Conservation (phyloP, 1,140 invertebrate species). For the Bombus picipes region DNA sequence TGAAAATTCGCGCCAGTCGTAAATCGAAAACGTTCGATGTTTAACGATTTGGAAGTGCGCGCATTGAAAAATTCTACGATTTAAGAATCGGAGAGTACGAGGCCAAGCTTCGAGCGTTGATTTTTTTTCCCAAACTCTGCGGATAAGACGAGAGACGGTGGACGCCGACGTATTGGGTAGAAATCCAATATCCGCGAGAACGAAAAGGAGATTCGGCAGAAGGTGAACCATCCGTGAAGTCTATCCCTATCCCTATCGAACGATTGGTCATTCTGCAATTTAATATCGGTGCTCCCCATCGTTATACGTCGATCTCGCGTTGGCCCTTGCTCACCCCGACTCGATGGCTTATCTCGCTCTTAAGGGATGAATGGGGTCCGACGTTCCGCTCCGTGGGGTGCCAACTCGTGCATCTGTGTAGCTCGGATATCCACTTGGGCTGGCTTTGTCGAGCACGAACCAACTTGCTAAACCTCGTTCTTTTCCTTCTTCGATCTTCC, state of each 20-base stretch:
- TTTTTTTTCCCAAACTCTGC: no score
- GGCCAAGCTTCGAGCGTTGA: no score
- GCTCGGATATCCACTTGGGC: background rate
- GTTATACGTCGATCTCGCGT: slow-evolving; percentile 68
- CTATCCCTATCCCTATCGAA: slow-evolving; percentile 63
- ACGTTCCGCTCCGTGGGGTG: slow-evolving; percentile 21
- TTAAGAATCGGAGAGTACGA: no score
- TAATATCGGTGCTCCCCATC: slow-evolving; percentile 73
- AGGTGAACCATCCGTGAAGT: slow-evolving; percentile 43
- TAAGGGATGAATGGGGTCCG: slow-evolving; percentile 12
- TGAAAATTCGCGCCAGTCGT: no score
- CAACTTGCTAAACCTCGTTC: background rate
- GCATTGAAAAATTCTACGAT: no score
- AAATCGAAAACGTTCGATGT: no score
- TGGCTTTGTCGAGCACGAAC: no score
- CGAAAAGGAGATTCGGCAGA: background rate
- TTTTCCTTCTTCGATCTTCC: background rate
- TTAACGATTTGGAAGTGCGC: no score
- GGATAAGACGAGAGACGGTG: no score
- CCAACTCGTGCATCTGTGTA: slow-evolving; percentile 23
- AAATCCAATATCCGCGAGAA: slow-evolving; percentile 20
- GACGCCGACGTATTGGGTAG: no score
- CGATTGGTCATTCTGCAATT: slow-evolving; percentile 77
- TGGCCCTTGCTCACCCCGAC: slow-evolving; percentile 4
- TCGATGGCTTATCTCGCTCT: slow-evolving; percentile 48